Evolutionary conservation across 2,113 vertebrate genomes (phyloP).

Genomic region (Bungarus multicinctus): DNA sequence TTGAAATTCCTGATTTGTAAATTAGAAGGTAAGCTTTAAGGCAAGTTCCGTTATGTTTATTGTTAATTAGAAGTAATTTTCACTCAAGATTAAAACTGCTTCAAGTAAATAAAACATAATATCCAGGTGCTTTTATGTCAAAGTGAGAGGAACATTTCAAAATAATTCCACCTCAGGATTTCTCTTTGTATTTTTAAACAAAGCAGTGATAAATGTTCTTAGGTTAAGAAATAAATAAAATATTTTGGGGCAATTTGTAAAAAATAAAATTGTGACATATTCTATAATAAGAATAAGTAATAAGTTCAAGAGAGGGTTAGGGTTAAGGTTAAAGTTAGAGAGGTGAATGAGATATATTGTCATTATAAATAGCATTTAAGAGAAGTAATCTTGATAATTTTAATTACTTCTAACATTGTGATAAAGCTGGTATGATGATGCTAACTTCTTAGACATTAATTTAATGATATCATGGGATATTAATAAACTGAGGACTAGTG

Average conservation of each 20-base stretch:
- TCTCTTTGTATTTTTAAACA: constrained; percentile 9
- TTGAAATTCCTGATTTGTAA: not conserved
- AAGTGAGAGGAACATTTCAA: not conserved
- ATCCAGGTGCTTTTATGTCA: not conserved
- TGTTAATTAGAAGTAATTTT: not conserved
- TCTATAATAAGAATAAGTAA: constrained; percentile 41
- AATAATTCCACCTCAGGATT: not conserved
- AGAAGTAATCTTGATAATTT: constrained; percentile 57
- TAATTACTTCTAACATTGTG: constrained; percentile 58
- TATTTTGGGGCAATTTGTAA: constrained; percentile 53
- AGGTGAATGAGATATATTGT: not conserved
- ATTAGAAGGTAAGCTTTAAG: not conserved
- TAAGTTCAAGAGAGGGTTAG: constrained; percentile 51
- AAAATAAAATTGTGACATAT: constrained; percentile 63
- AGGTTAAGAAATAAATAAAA: constrained; percentile 7
- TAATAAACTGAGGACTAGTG: not conserved
- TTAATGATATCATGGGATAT: not conserved
- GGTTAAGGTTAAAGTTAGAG: not conserved
- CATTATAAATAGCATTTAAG: constrained; percentile 35
- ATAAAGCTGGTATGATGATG: constrained; percentile 25
- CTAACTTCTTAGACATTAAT: not conserved
- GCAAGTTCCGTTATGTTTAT: not conserved
- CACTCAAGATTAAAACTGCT: not conserved
- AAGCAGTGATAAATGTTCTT: constrained; percentile 39
- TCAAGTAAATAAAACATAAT: not conserved